Conservation (phyloP, 92 coral and sea anemone genomes). For the Porites evermanni region DNA sequence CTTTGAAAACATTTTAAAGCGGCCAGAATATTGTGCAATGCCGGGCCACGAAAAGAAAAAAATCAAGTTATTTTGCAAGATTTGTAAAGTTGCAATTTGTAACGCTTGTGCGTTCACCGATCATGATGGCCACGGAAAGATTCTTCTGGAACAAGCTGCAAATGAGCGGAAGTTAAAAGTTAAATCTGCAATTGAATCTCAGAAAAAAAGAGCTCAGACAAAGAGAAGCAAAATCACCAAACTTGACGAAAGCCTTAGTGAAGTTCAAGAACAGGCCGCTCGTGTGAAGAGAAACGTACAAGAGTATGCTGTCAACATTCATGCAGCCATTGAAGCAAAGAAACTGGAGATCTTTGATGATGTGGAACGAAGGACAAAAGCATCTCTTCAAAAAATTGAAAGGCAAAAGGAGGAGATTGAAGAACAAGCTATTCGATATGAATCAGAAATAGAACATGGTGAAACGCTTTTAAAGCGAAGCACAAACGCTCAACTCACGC, state of each 20-base stretch:
- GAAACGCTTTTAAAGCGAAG: too few species aligned
- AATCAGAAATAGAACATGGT: too few species aligned
- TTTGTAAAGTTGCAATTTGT: not conserved
- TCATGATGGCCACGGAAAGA: not conserved
- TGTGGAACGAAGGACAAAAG: not conserved
- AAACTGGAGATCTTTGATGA: not conserved
- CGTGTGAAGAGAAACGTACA: too few species aligned
- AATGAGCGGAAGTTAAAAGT: not conserved
- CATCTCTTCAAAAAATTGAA: not conserved
- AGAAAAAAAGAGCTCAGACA: not conserved
- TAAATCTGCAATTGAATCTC: not conserved
- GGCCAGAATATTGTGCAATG: not conserved
- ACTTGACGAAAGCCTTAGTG: not conserved
- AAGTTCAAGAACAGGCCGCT: not conserved
- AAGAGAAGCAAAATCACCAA: not conserved
- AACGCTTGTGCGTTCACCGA: not conserved
- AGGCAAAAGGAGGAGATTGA: not conserved
- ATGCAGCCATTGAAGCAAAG: slow-evolving; percentile 2
- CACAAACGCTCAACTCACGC: too few species aligned
- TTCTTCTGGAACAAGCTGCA: not conserved
- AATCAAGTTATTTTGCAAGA: not conserved
- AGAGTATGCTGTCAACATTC: not conserved
- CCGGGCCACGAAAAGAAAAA: not conserved
- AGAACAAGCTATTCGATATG: not conserved
- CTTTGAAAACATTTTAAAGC: not conserved